These are phyloP conservation scores for Callipepla squamata DNA, from an alignment of 2,113 vertebrate species.

Conservation along the genomic window DNA sequence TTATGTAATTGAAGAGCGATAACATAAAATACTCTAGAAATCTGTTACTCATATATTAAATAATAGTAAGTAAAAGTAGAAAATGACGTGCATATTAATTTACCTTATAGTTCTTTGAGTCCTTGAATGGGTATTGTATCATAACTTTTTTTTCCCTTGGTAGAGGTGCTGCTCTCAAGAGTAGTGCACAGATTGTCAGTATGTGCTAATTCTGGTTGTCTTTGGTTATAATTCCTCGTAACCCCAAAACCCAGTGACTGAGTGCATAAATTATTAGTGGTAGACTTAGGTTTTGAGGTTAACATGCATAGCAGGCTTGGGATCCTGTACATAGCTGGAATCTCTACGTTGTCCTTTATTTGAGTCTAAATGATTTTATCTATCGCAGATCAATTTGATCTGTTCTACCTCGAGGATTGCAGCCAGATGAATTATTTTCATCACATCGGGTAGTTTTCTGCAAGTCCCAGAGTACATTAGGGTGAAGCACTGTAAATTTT, in stretches of 20 bases:
- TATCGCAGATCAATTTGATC: neutral
- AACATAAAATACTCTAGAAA: neutral
- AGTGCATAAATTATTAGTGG: neutral
- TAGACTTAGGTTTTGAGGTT: neutral
- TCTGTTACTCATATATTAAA: neutral
- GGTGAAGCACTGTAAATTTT: neutral
- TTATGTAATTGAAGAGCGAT: too few relatives aligned
- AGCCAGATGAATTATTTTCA: neutral
- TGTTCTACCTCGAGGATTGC: neutral
- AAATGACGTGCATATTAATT: neutral
- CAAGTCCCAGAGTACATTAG: neutral
- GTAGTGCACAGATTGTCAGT: neutral
- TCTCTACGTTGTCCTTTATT: neutral
- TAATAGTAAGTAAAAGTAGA: neutral
- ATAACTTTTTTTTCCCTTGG: neutral
- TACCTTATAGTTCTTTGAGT: neutral
- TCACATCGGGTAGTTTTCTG: neutral
- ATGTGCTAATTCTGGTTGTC: neutral
- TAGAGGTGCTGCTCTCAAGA: neutral
- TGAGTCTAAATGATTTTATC: neutral
- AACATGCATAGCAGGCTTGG: neutral
- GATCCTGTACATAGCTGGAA: neutral
- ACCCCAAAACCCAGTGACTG: neutral
- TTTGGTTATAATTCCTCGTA: neutral
- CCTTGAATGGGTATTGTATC: neutral